Evolutionary conservation across 2,113 vertebrate species (phyloP).

Genomic region (Microtus pennsylvanicus): DNA sequence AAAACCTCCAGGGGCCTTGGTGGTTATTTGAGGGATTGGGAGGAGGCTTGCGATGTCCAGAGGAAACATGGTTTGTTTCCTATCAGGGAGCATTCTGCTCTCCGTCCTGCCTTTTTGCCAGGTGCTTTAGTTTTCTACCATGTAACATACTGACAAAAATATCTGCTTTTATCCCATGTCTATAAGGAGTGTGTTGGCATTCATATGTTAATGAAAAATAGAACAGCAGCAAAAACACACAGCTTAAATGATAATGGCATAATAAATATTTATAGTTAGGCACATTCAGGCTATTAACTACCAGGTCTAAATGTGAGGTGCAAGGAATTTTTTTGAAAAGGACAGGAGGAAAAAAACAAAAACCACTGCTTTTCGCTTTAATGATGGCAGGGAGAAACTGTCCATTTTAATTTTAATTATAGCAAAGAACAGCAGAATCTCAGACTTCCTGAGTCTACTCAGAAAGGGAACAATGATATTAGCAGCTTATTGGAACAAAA

Average conservation of each 20-base stretch:
- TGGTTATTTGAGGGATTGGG: constrained; percentile 13
- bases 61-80: background rate
- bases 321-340: constrained; percentile 13
- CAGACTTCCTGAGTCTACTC: background rate
- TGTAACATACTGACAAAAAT: background rate
- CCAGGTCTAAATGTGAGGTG: background rate
- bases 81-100: background rate
- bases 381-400: background rate
- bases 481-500: background rate
- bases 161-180: background rate
- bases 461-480: background rate
- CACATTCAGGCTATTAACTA: background rate
- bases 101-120: background rate
- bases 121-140: constrained; percentile 33
- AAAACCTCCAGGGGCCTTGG: constrained; percentile 33
- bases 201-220: constrained; percentile 15
- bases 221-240: background rate
- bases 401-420: constrained; percentile 10
- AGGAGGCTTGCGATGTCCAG: background rate
- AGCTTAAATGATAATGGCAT: background rate
- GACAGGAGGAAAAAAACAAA: constrained; percentile 14
- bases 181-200: background rate
- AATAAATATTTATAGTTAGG: constrained; percentile 30
- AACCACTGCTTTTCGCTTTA: constrained; percentile 22
- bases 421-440: background rate